Percentiles rank a stretch among this genome's conserved stretches.
Conservation (phyloP, 2,797 vertebrate species). For the Parauchenoglanis punctatus region DNA sequence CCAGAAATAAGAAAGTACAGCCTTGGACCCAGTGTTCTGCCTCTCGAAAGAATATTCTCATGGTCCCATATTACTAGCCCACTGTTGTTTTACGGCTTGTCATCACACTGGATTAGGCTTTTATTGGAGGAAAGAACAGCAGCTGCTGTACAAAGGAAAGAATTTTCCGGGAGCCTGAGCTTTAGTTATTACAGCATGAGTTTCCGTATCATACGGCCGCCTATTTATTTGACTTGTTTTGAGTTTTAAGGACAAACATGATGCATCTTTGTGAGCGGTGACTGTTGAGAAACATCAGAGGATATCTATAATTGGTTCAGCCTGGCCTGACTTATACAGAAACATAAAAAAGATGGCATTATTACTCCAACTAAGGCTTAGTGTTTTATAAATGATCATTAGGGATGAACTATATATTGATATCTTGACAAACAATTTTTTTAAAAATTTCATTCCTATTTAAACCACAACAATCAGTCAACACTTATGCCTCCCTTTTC, state of each 20-base stretch:
- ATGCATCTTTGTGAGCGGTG: not conserved
- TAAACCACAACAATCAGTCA: not conserved
- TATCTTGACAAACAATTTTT: not conserved
- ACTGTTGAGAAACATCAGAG: slow-evolving; percentile 20
- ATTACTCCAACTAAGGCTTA: not conserved
- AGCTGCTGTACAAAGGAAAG: slow-evolving; percentile 10
- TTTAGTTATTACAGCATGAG: slow-evolving; percentile 2
- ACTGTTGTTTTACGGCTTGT: slow-evolving; percentile 16
- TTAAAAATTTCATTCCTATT: not conserved
- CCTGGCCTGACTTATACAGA: not conserved
- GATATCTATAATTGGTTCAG: slow-evolving; percentile 20
- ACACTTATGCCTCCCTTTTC: not conserved
- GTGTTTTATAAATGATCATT: not conserved
- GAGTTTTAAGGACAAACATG: slow-evolving; percentile 16
- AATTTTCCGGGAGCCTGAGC: not conserved
- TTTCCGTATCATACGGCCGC: not conserved
- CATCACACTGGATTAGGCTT: slow-evolving; percentile 1
- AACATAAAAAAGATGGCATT: not conserved
- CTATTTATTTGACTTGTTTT: slow-evolving; percentile 6
- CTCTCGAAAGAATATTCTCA: not conserved
- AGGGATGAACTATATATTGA: not conserved
- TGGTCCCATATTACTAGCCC: not conserved
- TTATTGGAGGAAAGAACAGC: slow-evolving; percentile 2
- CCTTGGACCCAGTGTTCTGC: not conserved
- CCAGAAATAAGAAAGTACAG: not conserved